Base-by-base conservation (phyloP, 2,113 vertebrate genomes). In the Eclectus roratus region DNA sequence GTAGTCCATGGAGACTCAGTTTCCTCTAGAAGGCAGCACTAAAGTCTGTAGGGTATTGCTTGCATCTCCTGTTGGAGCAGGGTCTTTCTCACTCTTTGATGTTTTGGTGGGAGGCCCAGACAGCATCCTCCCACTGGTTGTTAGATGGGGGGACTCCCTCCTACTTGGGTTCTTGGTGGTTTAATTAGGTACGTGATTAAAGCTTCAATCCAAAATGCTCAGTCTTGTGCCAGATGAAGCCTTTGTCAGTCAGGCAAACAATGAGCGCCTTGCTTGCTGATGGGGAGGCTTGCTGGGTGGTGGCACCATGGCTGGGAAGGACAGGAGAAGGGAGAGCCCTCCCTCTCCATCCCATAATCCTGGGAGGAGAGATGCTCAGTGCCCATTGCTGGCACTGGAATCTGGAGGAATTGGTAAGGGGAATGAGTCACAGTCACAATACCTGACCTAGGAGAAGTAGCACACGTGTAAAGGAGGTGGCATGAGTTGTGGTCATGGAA, bases 351-450 rank as follows among this genome's bases (percentile, higher is more conserved):
- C 6, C 47, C 35, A 28, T 37, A 76, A 6, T 2, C 8, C n/a
- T 70, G 41, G 25, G 31, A 43, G 27, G 10, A 0, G 1, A 61
- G 35, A 50, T 9, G 50, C 46, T 74, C 17, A 9, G 25, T 0
- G 2, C 10, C 6, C 15, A 17, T 25, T 1, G 0, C 37, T 71
- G 50, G 11, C 17, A 4, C 33, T 76, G 85, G 43, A 74, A 84
- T 29, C 24, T 0, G 1, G 25, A 37, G 44, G 29, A 14, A 70
- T 65, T 3, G 3, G 47, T 24, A 72, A 16, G 17, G 25, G 33
- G 27, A 89, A 0, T 1, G 20, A 2, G 1, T 0, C 2, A 2
- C 1, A 2, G 1, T 0, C 3, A 2, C 1, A 1, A 16, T 43
- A 55, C 16, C 11, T 94, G 58, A 64, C 13, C 25, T 50, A 60